Conservation (phyloP, 1,140 invertebrate species). For the Pseudomyrmex dendroicus region DNA sequence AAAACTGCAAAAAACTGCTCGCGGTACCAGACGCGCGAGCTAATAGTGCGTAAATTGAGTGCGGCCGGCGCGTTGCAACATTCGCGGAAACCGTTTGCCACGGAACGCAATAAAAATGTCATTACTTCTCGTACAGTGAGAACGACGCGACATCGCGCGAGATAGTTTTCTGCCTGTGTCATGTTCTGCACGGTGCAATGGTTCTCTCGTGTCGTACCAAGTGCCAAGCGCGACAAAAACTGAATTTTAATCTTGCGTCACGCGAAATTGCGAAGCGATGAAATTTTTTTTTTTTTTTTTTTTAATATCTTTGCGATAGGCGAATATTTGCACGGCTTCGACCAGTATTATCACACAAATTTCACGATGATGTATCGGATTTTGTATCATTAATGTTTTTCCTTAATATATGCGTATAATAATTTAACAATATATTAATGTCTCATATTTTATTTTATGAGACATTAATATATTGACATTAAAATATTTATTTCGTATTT, state of each 20-base stretch:
- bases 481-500: too few relatives aligned
- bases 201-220: neutral
- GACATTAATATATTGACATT: too few relatives aligned
- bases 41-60: conserved; percentile 67
- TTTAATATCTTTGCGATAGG: conserved; percentile 5
- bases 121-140: conserved; percentile 56
- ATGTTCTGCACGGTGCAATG: neutral
- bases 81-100: conserved; percentile 50
- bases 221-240: conserved; percentile 18
- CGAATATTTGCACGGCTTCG: conserved; percentile 5
- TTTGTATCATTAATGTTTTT: conserved; percentile 33
- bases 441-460: neutral
- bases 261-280: conserved; percentile 31
- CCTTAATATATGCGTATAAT: neutral
- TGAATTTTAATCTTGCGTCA: conserved; percentile 44
- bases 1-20: conserved; percentile 16
- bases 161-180: neutral
- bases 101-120: conserved; percentile 67
- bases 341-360: conserved; percentile 18
- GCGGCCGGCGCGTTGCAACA: conserved; percentile 9
- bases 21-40: conserved; percentile 16
- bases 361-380: conserved; percentile 8
- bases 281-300: neutral
- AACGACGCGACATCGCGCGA: neutral
- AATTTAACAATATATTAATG: conserved; percentile 13